Evolutionary conservation across 2,797 vertebrate species (phyloP).

Genomic region (Oreochromis mossambicus): DNA sequence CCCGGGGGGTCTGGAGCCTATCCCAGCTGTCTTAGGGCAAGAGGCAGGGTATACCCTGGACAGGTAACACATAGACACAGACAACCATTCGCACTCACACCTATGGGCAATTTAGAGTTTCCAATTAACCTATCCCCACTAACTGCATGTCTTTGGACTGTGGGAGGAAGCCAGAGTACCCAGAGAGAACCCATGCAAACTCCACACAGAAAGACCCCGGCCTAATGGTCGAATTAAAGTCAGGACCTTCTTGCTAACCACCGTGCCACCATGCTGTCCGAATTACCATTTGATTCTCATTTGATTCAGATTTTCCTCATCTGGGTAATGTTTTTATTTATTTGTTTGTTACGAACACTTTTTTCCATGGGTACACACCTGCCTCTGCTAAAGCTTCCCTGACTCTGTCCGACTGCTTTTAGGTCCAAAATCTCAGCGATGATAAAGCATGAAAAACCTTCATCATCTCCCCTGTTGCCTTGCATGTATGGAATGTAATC

Average conservation of each 20-base stretch:
- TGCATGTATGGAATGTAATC: not conserved
- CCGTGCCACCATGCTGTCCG: not conserved
- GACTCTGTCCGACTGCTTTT: conserved; percentile 2
- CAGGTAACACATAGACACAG: not conserved
- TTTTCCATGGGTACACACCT: conserved; percentile 18
- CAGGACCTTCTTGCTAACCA: not conserved
- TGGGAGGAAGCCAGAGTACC: not conserved
- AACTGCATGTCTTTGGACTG: not conserved
- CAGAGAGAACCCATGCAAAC: not conserved
- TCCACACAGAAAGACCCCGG: not conserved
- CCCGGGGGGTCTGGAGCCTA: rapidly evolving
- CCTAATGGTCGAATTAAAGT: not conserved
- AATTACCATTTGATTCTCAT: not conserved
- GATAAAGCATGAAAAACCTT: not conserved
- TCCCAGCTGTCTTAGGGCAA: not conserved
- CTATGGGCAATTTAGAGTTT: not conserved
- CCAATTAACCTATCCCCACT: not conserved
- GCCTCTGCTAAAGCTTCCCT: conserved; percentile 52
- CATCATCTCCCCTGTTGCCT: not conserved
- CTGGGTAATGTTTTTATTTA: conserved; percentile 10
- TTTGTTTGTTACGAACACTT: not conserved
- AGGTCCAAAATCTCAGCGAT: not conserved
- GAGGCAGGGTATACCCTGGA: not conserved
- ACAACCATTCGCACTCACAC: not conserved
- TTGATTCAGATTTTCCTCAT: conserved; percentile 12